Conservation (phyloP, 2,797 vertebrate genomes). For the Aeoliscus strigatus region DNA sequence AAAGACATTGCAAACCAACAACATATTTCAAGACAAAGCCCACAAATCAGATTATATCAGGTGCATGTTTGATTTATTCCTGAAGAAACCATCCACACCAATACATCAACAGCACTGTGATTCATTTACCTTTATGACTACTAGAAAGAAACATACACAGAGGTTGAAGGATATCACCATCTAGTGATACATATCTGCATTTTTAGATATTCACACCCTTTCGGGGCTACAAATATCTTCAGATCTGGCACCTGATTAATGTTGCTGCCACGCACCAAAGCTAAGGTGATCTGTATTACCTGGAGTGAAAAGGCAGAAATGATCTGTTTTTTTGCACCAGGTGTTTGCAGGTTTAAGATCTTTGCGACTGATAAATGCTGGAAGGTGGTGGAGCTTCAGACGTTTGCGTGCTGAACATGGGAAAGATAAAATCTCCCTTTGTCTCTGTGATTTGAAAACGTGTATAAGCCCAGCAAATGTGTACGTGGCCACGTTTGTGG, state of each 20-base stretch:
- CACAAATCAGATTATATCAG: constrained; percentile 37
- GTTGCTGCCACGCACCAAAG: constrained; percentile 20
- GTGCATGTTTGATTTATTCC: constrained; percentile 15
- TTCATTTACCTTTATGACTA: constrained; percentile 6
- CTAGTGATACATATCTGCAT: constrained; percentile 11
- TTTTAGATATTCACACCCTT: constrained; percentile 18
- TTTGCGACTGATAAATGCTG: constrained; percentile 34
- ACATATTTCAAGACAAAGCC: constrained; percentile 33
- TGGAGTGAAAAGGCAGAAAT: constrained; percentile 31
- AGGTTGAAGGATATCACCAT: constrained; percentile 9
- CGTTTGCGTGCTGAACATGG: constrained; percentile 38
- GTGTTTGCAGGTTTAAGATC: constrained; percentile 43
- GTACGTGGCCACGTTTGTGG: neutral
- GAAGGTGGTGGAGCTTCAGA: constrained; percentile 17
- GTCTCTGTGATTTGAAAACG: constrained; percentile 36
- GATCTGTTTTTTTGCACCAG: constrained; percentile 15
- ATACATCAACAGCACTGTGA: constrained; percentile 17
- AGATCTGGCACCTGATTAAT: constrained; percentile 36
- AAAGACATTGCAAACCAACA: constrained; percentile 43
- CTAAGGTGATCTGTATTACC: constrained; percentile 35
- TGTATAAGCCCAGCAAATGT: constrained; percentile 6
- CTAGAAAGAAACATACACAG: constrained; percentile 14
- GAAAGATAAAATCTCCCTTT: constrained; percentile 56
- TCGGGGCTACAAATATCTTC: constrained; percentile 25
- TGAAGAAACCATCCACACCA: constrained; percentile 3